Conservation (phyloP, 37 sponge, comb jelly and placozoan genomes). For the Bolinopsis microptera region DNA sequence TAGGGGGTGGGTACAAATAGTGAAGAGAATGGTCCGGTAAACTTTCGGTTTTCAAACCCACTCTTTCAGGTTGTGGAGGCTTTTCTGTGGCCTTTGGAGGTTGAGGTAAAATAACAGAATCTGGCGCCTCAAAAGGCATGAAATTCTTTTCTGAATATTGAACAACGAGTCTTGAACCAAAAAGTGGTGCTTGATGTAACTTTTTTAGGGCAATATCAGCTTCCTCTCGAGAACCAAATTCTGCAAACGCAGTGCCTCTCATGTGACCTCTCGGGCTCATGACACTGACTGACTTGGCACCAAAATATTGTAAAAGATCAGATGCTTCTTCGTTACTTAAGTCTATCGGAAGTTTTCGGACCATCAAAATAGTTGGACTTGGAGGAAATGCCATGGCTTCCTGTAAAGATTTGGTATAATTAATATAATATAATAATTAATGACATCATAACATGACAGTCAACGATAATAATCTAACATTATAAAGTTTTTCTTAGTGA, state of each 20-base stretch:
- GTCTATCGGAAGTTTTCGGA: slow-evolving; percentile 13
- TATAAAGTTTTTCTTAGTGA: no score
- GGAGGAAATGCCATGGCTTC: slow-evolving; percentile 2
- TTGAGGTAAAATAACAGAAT: neutral
- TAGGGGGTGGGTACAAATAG: slow-evolving; percentile 83
- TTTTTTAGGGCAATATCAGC: slow-evolving; percentile 74
- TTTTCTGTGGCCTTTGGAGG: neutral
- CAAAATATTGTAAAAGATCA: slow-evolving; percentile 47
- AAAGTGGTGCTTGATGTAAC: slow-evolving; percentile 90
- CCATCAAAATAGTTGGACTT: slow-evolving; percentile 18
- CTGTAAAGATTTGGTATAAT: no score
- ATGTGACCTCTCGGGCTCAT: slow-evolving; percentile 40
- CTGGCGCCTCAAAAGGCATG: slow-evolving; percentile 45
- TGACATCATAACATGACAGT: no score
- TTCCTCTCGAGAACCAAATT: slow-evolving; percentile 22
- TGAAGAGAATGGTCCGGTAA: slow-evolving; percentile 56
- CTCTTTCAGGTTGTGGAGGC: neutral
- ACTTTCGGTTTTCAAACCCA: neutral
- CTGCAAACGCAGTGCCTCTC: slow-evolving; percentile 56
- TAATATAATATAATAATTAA: neutral
- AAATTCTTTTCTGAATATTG: slow-evolving; percentile 72
- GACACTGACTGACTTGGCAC: slow-evolving; percentile 56
- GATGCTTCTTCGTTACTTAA: neutral
- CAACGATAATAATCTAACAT: no score
- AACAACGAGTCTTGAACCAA: slow-evolving; percentile 82